Conservation (phyloP, 2,113 vertebrate genomes). For the Onychorhynchus coronatus region DNA sequence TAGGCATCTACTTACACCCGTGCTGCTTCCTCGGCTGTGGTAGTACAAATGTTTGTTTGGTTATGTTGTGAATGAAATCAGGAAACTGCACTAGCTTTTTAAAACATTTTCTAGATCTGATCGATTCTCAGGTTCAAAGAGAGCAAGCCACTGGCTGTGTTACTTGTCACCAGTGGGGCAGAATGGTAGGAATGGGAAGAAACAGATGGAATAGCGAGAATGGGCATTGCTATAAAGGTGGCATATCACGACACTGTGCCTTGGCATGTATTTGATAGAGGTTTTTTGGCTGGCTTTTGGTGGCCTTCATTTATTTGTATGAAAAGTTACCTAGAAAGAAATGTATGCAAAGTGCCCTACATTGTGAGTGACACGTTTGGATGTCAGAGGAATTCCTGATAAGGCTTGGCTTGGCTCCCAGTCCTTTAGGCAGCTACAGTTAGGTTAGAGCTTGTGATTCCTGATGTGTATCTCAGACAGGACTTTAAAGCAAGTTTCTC, state of each 20-base stretch:
- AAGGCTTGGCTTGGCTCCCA: not conserved
- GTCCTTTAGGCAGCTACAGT: not conserved
- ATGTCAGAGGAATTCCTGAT: not conserved
- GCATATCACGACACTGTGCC: accelerated
- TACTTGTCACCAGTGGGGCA: not conserved
- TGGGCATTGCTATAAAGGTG: accelerated
- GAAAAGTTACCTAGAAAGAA: not conserved
- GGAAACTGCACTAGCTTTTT: not conserved
- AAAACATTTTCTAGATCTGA: not conserved
- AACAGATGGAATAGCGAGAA: accelerated
- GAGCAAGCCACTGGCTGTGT: not conserved
- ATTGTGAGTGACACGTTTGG: not conserved
- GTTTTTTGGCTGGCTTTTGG: not conserved
- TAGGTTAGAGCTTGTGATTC: not conserved
- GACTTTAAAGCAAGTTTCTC: not conserved
- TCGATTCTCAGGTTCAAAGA: not conserved
- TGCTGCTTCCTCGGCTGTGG: not conserved
- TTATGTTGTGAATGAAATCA: not conserved
- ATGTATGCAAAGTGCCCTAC: not conserved
- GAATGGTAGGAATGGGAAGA: not conserved
- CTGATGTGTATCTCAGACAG: not conserved
- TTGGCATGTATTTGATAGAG: not conserved
- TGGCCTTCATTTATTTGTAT: not conserved
- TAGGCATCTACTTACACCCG: not conserved
- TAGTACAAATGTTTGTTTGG: not conserved